These are phyloP conservation scores for Dreissena rostriformis DNA, from an alignment of 1,140 invertebrate genomes.

Conservation along the genomic window DNA sequence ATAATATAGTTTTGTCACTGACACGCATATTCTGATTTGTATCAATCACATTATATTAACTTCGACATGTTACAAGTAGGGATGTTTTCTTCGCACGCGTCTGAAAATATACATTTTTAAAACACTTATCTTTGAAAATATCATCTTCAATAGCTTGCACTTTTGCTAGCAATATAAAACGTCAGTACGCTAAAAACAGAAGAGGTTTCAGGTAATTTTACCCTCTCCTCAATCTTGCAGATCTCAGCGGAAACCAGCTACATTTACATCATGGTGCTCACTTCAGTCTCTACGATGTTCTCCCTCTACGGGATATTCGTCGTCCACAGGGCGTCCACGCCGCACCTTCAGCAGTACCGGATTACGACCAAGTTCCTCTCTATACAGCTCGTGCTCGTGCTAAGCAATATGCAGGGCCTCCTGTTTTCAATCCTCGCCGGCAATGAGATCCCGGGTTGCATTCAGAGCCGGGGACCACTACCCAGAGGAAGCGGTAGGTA, in stretches of 20 bases:
- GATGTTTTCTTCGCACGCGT: too few relatives aligned
- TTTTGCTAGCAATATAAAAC: too few relatives aligned
- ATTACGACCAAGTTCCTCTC: slow-evolving; percentile 2
- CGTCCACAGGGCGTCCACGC: slow-evolving; percentile 1
- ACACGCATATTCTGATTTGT: too few relatives aligned
- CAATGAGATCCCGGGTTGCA: slow-evolving; percentile 33
- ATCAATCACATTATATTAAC: too few relatives aligned
- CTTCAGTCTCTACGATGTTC: slow-evolving; percentile 23
- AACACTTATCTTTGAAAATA: too few relatives aligned
- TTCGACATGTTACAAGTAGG: too few relatives aligned
- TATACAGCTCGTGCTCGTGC: slow-evolving; percentile 13
- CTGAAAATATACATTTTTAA: too few relatives aligned
- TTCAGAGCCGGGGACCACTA: slow-evolving; percentile 23
- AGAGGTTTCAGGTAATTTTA: too few relatives aligned
- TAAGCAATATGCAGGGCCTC: slow-evolving; percentile 18
- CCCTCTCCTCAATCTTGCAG: background rate
- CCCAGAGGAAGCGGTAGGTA: slow-evolving; percentile 27
- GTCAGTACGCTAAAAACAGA: too few relatives aligned
- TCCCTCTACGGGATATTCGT: slow-evolving; percentile 42
- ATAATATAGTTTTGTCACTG: too few relatives aligned
- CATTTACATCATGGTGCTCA: slow-evolving; percentile 38
- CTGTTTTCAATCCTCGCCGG: slow-evolving; percentile 15
- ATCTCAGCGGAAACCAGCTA: background rate
- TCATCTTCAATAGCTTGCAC: too few relatives aligned
- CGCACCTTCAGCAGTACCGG: slow-evolving; percentile 9